These are phyloP conservation scores for Ceryle rudis DNA, from an alignment of 2,797 vertebrate genomes.

Conservation along the genomic window DNA sequence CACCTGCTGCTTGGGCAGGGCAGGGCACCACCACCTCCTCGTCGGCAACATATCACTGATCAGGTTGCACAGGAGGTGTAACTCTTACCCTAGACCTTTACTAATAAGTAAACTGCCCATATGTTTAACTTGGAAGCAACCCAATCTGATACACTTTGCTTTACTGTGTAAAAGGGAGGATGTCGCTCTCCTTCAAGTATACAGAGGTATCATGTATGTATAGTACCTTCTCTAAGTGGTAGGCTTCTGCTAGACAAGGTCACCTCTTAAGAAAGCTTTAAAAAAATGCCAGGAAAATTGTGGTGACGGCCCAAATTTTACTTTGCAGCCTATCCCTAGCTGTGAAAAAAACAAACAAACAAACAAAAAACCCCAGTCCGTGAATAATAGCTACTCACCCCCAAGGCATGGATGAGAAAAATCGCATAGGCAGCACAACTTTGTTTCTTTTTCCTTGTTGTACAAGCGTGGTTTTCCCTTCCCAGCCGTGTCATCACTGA, in stretches of 20 bases:
- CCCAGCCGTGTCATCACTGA: not conserved
- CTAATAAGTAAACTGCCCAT: not conserved
- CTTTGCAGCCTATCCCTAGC: not conserved
- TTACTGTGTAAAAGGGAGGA: not conserved
- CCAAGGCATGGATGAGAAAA: slow-evolving; percentile 15
- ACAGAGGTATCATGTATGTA: not conserved
- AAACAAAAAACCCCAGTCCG: not conserved
- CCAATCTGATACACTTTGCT: slow-evolving; percentile 26
- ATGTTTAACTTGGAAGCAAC: not conserved
- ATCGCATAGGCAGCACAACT: slow-evolving; percentile 18
- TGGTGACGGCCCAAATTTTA: not conserved
- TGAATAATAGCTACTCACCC: slow-evolving; percentile 28
- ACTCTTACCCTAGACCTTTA: not conserved
- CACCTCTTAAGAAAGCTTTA: not conserved
- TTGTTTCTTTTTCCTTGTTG: slow-evolving; percentile 42
- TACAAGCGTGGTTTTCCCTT: slow-evolving; percentile 49
- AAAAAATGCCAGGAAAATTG: not conserved
- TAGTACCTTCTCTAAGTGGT: not conserved
- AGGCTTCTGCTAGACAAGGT: not conserved
- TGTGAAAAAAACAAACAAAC: not conserved
- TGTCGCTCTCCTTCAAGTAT: not conserved
- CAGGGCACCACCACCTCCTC: not conserved
- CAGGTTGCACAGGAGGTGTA: not conserved
- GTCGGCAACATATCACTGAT: not conserved
- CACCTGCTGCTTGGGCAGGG: slow-evolving; percentile 18